A percentile compares a stretch with the other conserved stretches of the same genome.
phyloP scores from a whole-genome alignment of 2,797 vertebrate species.

The Erpetoichthys calabaricus region DNA sequence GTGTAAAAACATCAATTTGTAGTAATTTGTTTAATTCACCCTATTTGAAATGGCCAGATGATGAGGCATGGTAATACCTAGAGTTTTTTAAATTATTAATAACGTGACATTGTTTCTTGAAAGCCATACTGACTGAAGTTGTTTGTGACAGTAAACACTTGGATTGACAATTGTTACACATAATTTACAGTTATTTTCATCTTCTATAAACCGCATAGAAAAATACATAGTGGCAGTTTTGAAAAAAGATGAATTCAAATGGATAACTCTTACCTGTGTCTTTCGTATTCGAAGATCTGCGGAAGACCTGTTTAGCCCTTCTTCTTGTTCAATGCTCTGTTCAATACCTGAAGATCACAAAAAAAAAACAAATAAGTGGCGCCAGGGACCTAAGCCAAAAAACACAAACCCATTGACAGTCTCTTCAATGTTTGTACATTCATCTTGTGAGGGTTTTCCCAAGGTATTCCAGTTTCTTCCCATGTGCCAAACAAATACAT shows the following conservation, averaged over 20 bases:
- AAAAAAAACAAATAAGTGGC: background rate
- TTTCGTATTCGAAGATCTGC: conserved; percentile 92
- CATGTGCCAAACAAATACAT: no score
- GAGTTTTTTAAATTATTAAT: no score
- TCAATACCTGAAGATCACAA: conserved; percentile 62
- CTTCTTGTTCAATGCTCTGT: conserved; percentile 86
- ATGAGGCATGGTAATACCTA: no score
- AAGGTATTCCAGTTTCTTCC: background rate
- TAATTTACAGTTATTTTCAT: no score
- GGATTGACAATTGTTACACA: no score
- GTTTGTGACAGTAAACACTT: no score
- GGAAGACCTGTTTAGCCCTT: conserved; percentile 75
- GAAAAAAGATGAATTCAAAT: background rate
- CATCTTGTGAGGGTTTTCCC: background rate
- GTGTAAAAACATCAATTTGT: no score
- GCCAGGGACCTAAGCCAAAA: no score
- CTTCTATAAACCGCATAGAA: background rate
- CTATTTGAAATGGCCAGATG: no score
- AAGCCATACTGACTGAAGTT: no score
- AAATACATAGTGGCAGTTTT: background rate
- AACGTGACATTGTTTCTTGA: no score
- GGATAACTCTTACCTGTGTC: conserved; percentile 66
- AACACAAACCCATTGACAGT: background rate
- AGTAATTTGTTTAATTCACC: no score
- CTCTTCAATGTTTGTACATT: background rate